Evolutionary conservation across 2,113 vertebrate genomes (phyloP).

Genomic region (Mormyrus iriodes): DNA sequence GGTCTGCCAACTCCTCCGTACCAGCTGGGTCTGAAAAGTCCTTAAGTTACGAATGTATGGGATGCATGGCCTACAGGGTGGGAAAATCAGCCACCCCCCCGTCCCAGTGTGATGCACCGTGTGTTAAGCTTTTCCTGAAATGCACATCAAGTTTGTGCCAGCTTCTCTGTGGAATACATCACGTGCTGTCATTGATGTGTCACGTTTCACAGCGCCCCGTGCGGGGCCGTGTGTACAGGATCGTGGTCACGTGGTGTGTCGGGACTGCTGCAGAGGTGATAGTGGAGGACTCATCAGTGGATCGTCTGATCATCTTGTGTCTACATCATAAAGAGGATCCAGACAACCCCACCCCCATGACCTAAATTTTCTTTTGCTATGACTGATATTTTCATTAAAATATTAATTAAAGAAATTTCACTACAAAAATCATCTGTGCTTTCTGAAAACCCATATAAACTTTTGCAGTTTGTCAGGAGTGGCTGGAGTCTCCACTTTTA

Average conservation of each 20-base stretch:
- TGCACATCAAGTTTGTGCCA: not conserved
- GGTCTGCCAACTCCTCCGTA: not conserved
- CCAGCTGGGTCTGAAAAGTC: not conserved
- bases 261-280: not conserved
- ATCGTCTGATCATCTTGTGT: not conserved
- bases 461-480: not conserved
- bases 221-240: not conserved
- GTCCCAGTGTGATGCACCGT: not conserved
- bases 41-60: not conserved
- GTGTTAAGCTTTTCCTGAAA: not conserved
- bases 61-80: not conserved
- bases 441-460: not conserved
- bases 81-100: not conserved
- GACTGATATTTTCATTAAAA: not conserved
- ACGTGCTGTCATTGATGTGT: not conserved
- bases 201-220: not conserved
- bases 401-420: not conserved
- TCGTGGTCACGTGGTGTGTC: not conserved
- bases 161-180: not conserved
- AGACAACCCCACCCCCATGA: not conserved
- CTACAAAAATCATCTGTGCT: not conserved
- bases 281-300: not conserved
- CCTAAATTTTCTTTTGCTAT: not conserved
- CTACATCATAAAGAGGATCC: not conserved
- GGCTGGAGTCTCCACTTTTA: not conserved